Evolutionary conservation across 2,888 invertebrate species (phyloP), one percentile per base, ranked within the genome.

Genomic region (Hydraecia micacea): DNA sequence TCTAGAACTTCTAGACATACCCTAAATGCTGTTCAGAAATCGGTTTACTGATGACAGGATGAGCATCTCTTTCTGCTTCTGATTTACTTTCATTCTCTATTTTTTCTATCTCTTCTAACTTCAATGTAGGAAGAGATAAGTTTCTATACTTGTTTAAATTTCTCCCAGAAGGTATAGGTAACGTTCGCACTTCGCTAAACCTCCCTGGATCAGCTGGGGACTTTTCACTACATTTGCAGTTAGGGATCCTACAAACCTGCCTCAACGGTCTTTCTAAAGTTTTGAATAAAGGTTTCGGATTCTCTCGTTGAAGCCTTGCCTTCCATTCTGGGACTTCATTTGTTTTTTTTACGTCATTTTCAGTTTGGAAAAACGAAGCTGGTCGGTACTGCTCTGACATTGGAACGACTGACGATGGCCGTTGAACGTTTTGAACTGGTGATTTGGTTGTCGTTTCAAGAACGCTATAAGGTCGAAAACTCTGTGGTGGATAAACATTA

Each of bases 1-100:
- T 82, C 92, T 58, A 58, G n/a, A n/a, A 58, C 1, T n/a, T n/a
- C 55, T 95, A 97, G 85, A 97, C 97, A 92, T 97, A 97, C 66
- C 97, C 97, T 93, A 97, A 96, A 92, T 97, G 97, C 89, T 97
- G 97, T 92, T 97, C 97, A 78, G 97, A 97, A 85, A 97, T 94
- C 25, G 96, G 96, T 91, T 96, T 97, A 82, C 80, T 94, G 36
- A 93, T 80, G 39, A 89, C 86, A 60, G 92, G 87, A 58, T 90
- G 89, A 90, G 18, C 80, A 75, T 96, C 96, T 86, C 93, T 94
- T 86, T 96, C 96, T 21, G 95, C 95, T 80, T 94, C 93, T 8
- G 92, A 84, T 75, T 91, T 91, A 73, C 93, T 93, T 66, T 87
- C 87, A 75, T 91, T 92, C 58, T 92, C 92, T 25, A 91, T 93